These are phyloP conservation scores for Pseudorectes ferrugineus DNA, from an alignment of 2,113 vertebrate species.

Conservation along the genomic window DNA sequence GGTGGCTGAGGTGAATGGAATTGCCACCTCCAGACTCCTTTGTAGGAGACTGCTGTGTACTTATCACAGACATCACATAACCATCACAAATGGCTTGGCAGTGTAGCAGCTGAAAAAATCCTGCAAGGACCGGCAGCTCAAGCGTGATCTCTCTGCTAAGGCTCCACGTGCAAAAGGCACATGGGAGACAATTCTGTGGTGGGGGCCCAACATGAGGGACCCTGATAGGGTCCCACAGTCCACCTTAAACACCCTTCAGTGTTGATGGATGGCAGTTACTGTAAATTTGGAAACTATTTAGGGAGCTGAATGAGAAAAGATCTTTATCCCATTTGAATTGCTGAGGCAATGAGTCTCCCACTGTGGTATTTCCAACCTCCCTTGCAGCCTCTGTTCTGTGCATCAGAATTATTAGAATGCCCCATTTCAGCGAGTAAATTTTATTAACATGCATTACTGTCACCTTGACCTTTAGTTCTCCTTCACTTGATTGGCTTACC, in stretches of 20 bases:
- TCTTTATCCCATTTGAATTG: background rate
- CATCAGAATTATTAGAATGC: background rate
- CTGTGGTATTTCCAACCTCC: background rate
- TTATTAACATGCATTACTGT: background rate
- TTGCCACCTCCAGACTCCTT: background rate
- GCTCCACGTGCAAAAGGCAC: background rate
- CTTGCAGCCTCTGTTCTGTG: background rate
- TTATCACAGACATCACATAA: background rate
- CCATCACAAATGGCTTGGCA: background rate
- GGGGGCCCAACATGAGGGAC: background rate
- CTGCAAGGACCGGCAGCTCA: background rate
- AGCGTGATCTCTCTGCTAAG: background rate
- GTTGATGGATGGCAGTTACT: background rate
- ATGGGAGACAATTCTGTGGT: background rate
- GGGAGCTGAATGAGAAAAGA: background rate
- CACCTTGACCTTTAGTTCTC: slow-evolving; percentile 18
- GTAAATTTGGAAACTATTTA: background rate
- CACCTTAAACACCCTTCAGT: background rate
- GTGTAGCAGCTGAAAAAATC: background rate
- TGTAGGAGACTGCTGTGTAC: background rate
- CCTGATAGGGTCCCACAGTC: background rate
- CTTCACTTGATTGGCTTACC: background rate
- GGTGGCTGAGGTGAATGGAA: slow-evolving; percentile 20
- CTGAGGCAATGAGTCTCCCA: background rate
- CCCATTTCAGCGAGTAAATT: background rate